These are phyloP conservation scores for Nipponacmea schrenckii DNA, from an alignment of 2,888 invertebrate genomes.

Conservation along the genomic window DNA sequence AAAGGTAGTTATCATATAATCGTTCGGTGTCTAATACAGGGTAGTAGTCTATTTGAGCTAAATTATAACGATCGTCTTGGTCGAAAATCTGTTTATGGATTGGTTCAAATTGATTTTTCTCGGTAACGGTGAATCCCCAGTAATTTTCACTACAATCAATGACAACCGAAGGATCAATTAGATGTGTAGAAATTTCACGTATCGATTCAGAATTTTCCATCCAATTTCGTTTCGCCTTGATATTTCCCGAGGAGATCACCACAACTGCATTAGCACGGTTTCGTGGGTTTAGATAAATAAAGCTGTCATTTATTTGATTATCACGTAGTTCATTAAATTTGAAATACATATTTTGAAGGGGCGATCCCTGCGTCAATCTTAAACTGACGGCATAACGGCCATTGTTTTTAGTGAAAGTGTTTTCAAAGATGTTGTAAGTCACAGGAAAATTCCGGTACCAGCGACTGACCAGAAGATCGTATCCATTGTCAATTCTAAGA, in stretches of 20 bases:
- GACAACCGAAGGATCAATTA: constrained; percentile 90
- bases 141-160: constrained; percentile 96
- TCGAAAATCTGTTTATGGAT: constrained; percentile 63
- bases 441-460: constrained; percentile 63
- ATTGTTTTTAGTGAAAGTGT: constrained; percentile 88
- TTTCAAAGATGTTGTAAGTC: constrained; percentile 69
- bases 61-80: constrained; percentile 76
- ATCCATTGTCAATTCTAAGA: constrained; percentile 83
- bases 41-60: constrained; percentile 90
- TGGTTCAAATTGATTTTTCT: constrained; percentile 34
- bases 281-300: constrained; percentile 84
- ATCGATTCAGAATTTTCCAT: constrained; percentile 85
- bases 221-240: constrained; percentile 88
- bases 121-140: constrained; percentile 75
- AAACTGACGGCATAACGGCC: constrained; percentile 89
- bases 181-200: constrained; percentile 95
- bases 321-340: constrained; percentile 87
- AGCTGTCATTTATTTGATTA: constrained; percentile 88
- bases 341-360: constrained; percentile 83
- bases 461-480: constrained; percentile 61
- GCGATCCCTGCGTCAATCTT: constrained; percentile 87
- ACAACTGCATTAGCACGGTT: constrained; percentile 92
- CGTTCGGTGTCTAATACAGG: constrained; percentile 91
- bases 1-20: constrained; percentile 85
- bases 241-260: constrained; percentile 90